Percentiles rank a stretch among this genome's conserved stretches.
These are phyloP conservation scores for Agriotes lineatus DNA, from an alignment of 2,888 invertebrate species.

Conservation along the genomic window DNA sequence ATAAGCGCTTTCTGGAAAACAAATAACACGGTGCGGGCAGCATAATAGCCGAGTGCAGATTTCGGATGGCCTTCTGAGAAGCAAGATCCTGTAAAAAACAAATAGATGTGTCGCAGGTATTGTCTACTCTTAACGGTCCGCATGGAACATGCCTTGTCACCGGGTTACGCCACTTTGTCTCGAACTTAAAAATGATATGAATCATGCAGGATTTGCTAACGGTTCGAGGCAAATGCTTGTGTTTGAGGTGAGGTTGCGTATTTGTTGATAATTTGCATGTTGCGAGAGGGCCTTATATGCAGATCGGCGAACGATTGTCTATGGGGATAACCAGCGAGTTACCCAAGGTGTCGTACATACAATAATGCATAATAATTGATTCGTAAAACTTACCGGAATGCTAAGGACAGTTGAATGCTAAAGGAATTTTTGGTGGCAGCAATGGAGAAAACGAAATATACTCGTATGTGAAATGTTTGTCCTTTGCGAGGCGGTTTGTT, in stretches of 20 bases:
- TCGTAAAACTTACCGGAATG: too few species aligned
- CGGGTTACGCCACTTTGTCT: constrained; percentile 35
- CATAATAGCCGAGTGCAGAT: neutral
- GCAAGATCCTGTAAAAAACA: constrained; percentile 1
- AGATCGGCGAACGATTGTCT: too few species aligned
- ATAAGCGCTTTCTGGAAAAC: constrained; percentile 1
- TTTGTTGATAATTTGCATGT: constrained; percentile 27
- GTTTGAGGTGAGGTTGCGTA: constrained; percentile 27
- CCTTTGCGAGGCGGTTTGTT: too few species aligned
- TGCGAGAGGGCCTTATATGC: too few species aligned
- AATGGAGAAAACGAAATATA: too few species aligned
- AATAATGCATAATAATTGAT: too few species aligned
- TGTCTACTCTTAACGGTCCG: constrained; percentile 14
- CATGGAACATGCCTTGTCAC: constrained; percentile 34
- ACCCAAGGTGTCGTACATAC: too few species aligned
- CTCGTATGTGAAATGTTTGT: too few species aligned
- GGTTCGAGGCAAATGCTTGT: constrained; percentile 17
- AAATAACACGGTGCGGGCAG: neutral
- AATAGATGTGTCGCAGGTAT: constrained; percentile 12
- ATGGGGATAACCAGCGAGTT: too few species aligned
- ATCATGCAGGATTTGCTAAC: constrained; percentile 33
- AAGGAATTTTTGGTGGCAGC: too few species aligned
- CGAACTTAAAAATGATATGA: constrained; percentile 31
- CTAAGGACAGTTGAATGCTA: too few species aligned
- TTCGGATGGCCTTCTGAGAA: constrained; percentile 17